Percentiles rank a stretch among this genome's conserved stretches.
These are phyloP conservation scores for Gambusia affinis DNA, from an alignment of 2,113 vertebrate species.

Conservation along the genomic window DNA sequence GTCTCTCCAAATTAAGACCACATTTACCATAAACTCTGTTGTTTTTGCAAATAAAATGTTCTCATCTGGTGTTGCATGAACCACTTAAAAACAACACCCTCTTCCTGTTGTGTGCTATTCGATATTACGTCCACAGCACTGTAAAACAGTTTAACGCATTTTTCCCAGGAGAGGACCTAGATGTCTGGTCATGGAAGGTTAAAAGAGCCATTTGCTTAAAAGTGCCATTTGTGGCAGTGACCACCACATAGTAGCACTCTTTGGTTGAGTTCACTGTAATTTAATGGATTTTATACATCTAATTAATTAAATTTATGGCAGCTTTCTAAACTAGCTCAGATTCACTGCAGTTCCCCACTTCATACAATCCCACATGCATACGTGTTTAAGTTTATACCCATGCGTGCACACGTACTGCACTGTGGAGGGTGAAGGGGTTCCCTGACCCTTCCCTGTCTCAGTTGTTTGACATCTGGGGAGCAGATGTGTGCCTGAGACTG, in stretches of 20 bases:
- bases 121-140: slow-evolving; percentile 14
- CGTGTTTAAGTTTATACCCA: slow-evolving; percentile 17
- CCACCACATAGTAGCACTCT: neutral
- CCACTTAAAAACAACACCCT: slow-evolving; percentile 2
- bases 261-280: neutral
- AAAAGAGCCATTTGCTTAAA: neutral
- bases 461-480: slow-evolving; percentile 74
- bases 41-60: slow-evolving; percentile 22
- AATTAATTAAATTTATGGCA: neutral
- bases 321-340: slow-evolving; percentile 25
- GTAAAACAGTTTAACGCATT: neutral
- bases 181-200: neutral
- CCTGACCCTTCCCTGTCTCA: slow-evolving; percentile 81
- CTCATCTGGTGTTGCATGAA: slow-evolving; percentile 16
- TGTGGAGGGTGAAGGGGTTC: slow-evolving; percentile 78
- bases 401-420: slow-evolving; percentile 20
- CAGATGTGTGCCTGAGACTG: slow-evolving; percentile 74
- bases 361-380: slow-evolving; percentile 6
- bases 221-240: neutral
- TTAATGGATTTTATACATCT: neutral
- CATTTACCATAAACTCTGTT: slow-evolving; percentile 27
- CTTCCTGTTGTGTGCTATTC: slow-evolving; percentile 9
- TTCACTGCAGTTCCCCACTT: slow-evolving; percentile 44
- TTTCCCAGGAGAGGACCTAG: neutral
- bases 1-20: slow-evolving; percentile 9